Evolutionary conservation across 2,888 invertebrate genomes (phyloP).

Genomic region (Xylota segnis): DNA sequence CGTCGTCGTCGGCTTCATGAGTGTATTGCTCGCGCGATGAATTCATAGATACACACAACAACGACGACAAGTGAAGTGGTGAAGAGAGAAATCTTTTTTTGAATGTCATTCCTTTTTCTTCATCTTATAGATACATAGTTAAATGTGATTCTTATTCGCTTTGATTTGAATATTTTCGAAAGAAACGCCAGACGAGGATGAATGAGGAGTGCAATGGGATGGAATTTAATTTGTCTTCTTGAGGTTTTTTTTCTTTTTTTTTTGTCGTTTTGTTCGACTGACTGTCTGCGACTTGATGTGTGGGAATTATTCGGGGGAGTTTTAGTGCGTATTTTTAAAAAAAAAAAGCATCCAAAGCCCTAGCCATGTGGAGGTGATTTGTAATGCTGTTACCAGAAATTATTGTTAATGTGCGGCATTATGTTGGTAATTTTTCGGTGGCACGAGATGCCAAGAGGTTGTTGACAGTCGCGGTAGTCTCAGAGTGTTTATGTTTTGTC

Average conservation of each 20-base stretch:
- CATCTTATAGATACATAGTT: slow-evolving; percentile 30
- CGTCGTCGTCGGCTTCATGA: slow-evolving; percentile 29
- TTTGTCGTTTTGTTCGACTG: neutral
- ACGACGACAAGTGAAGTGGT: slow-evolving; percentile 62
- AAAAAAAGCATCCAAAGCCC: too few species aligned
- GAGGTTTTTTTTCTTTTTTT: too few species aligned
- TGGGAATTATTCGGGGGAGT: slow-evolving; percentile 24
- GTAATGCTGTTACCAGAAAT: slow-evolving; percentile 51
- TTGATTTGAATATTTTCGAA: slow-evolving; percentile 17
- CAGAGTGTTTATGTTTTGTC: too few species aligned
- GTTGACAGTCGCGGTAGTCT: slow-evolving; percentile 32
- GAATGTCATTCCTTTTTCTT: slow-evolving; percentile 12
- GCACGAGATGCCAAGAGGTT: slow-evolving; percentile 17
- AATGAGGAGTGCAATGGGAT: slow-evolving; percentile 17
- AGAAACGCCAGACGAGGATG: neutral
- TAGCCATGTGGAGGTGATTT: slow-evolving; percentile 61
- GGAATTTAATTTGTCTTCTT: slow-evolving; percentile 60
- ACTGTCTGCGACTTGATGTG: slow-evolving; percentile 31
- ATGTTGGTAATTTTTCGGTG: slow-evolving; percentile 20
- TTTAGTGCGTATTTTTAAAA: slow-evolving; percentile 22
- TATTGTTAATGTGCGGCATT: slow-evolving; percentile 58
- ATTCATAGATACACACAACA: slow-evolving; percentile 49
- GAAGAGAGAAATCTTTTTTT: slow-evolving; percentile 48
- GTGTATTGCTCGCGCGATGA: slow-evolving; percentile 34
- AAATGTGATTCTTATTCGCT: slow-evolving; percentile 34